phyloP scores from a whole-genome alignment of 2,797 vertebrate species.

The Meriones psammophilus region DNA sequence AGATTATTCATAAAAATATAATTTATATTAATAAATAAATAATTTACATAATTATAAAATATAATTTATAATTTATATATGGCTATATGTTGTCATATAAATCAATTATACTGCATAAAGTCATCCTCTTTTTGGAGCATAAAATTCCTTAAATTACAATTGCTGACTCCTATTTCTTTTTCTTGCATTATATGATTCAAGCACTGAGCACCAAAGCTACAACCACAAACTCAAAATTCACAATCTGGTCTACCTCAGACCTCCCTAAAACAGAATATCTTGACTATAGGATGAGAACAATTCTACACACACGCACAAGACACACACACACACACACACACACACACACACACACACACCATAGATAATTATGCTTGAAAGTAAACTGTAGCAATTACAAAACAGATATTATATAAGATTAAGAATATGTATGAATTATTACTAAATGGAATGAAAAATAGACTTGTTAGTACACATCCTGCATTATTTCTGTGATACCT shows the following conservation, averaged over 20 bases:
- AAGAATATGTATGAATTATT: not conserved
- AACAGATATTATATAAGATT: not conserved
- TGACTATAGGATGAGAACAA: not conserved
- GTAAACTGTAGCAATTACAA: constrained; percentile 46
- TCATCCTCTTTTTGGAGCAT: not conserved
- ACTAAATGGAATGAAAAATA: constrained; percentile 25
- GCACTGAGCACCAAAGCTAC: constrained; percentile 1
- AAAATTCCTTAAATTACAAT: not conserved
- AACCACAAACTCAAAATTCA: constrained; percentile 2
- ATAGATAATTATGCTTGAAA: constrained; percentile 34
- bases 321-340: not conserved
- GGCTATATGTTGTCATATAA: no score
- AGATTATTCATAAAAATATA: not conserved
- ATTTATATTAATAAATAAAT: not conserved
- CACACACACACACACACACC: not conserved
- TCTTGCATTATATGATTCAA: constrained; percentile 7
- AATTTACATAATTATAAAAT: no score
- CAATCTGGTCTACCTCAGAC: not conserved
- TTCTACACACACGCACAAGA: not conserved
- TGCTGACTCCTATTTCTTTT: not conserved
- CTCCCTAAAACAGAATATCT: constrained; percentile 30
- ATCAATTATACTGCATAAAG: not conserved
- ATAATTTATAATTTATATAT: no score
- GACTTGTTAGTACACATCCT: constrained; percentile 6
- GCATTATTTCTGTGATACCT: not conserved